A percentile compares a stretch with the other conserved stretches of the same genome.
phyloP scores from a whole-genome alignment of 1,140 invertebrate species.

The Diorhabda carinulata region DNA sequence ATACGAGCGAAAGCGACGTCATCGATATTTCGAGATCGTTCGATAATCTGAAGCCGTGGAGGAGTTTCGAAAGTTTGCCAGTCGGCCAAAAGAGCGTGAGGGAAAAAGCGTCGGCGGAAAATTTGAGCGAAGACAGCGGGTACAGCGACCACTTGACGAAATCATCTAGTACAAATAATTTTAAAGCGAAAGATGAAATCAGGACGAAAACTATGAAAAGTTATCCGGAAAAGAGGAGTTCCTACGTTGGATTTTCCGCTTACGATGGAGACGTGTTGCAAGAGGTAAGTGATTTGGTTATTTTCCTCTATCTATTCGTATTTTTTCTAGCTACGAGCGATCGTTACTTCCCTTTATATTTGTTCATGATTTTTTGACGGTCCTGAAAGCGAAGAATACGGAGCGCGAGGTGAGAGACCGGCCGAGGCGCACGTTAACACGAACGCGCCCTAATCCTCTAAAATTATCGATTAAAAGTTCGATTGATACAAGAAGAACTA shows the following conservation, averaged over 20 bases:
- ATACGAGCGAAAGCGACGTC: slow-evolving; percentile 41
- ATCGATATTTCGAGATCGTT: slow-evolving; percentile 36
- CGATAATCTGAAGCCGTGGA: slow-evolving; percentile 49
- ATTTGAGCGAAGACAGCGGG: slow-evolving; percentile 71
- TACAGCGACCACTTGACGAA: slow-evolving; percentile 60
- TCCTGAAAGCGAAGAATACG: not conserved
- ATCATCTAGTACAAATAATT: slow-evolving; percentile 42
- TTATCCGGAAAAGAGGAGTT: slow-evolving; percentile 23
- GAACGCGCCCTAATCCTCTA: too few relatives aligned
- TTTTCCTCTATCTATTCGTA: not conserved
- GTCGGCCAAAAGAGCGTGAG: slow-evolving; percentile 26
- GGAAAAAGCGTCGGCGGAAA: slow-evolving; percentile 63
- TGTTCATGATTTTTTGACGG: too few relatives aligned
- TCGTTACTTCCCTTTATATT: too few relatives aligned
- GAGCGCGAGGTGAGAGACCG: too few relatives aligned
- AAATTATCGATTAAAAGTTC: too few relatives aligned
- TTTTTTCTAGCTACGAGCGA: too few relatives aligned
- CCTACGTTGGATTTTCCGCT: slow-evolving; percentile 36
- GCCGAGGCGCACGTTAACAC: too few relatives aligned
- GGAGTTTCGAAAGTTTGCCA: slow-evolving; percentile 52
- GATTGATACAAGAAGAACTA: too few relatives aligned
- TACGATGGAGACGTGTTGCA: slow-evolving; percentile 44
- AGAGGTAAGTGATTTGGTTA: slow-evolving; percentile 18
- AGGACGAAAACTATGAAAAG: slow-evolving; percentile 16
- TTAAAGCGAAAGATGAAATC: slow-evolving; percentile 15